phyloP scores from a whole-genome alignment of 2,113 vertebrate genomes.

The Ursus arctos region DNA sequence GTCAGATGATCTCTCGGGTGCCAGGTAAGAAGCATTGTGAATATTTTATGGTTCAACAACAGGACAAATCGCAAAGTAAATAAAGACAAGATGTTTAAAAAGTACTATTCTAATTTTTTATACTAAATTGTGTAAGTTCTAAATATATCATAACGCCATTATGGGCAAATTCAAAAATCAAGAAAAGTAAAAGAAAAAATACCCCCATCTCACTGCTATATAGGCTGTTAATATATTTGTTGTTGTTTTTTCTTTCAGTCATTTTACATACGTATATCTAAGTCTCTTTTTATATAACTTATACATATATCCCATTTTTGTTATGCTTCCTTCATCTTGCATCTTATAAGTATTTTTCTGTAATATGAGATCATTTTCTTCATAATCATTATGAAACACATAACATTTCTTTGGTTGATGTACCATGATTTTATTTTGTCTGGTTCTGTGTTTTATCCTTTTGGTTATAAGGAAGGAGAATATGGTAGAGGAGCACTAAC shows the following conservation, averaged over 20 bases:
- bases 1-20: slow-evolving; percentile 96
- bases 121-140: slow-evolving; percentile 27
- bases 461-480: not conserved
- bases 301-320: slow-evolving; percentile 26
- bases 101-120: slow-evolving; percentile 14
- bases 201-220: not conserved
- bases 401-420: slow-evolving; percentile 37
- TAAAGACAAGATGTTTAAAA: slow-evolving; percentile 1
- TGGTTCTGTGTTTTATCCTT: slow-evolving; percentile 9
- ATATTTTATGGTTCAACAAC: slow-evolving; percentile 43
- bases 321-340: not conserved
- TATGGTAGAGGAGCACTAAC: not conserved
- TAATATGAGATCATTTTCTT: slow-evolving; percentile 22
- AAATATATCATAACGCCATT: not conserved
- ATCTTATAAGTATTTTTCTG: not conserved
- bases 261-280: not conserved
- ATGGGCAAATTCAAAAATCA: slow-evolving; percentile 33
- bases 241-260: not conserved
- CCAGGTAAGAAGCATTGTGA: slow-evolving; percentile 90
- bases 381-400: not conserved
- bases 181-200: not conserved
- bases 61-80: slow-evolving; percentile 63
- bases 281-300: not conserved
- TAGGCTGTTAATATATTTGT: not conserved
- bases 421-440: slow-evolving; percentile 23